Base-by-base conservation (phyloP, 1,140 invertebrate species). In the Papilio polytes region DNA sequence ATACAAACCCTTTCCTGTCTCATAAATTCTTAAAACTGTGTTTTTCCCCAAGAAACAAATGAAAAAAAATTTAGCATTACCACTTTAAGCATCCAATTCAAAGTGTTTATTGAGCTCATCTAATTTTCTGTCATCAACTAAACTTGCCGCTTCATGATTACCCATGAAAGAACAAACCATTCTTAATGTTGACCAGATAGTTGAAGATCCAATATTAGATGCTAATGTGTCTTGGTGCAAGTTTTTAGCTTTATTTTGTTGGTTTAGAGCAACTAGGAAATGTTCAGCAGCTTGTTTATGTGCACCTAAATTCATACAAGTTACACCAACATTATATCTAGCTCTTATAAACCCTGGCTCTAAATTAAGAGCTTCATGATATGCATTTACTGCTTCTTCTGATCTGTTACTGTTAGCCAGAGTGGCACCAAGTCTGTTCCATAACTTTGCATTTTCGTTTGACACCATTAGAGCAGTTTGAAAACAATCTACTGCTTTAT, bases 391-490 rank as follows among this genome's bases (percentile, higher is more conserved):
- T 20, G 99, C 99, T 96, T 99, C 98, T 89, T 99, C 98, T 22
- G 99, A 98, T 77, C 97, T 96, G 73, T 98, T 98, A 85, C 98
- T 98, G 95, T 99, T 99, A 20, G 99, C 99, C 85, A 99, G 95
- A 41, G 99, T 99, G 48, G 99, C 99, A 63, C 99, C 99, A 44
- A 99, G 95, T 88, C 98, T 97, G 95, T 99, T 99, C 99, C 99
- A 99, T 51, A 99, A 94, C 91, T 98, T 97, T 9, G 98, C 97
- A 97, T 99, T 98, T 85, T 98, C 96, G 41, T 97, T 98, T 88
- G 96, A 96, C 10, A 97, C 97, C 93, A 97, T 97, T 12, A 99
- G 92, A 1, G 99, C 99, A 53, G 98, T 96, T 89, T 97, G 97
- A 92, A 99, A 99, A 95, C 99, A 99, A 95, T 99, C 99, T 3